Evolutionary conservation across 2,888 invertebrate genomes (phyloP).

Genomic region (Ophion costatus): DNA sequence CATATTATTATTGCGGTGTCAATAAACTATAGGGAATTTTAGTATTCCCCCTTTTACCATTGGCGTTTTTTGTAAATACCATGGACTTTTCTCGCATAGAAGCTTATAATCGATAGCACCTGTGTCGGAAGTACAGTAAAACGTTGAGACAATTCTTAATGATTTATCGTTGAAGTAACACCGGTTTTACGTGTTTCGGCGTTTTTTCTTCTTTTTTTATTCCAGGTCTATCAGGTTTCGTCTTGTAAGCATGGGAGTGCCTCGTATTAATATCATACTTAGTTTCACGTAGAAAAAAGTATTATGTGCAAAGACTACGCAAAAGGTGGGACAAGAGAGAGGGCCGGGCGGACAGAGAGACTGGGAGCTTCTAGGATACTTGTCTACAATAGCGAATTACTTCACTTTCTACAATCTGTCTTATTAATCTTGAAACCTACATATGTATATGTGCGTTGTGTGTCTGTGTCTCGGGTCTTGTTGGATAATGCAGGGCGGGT

Average conservation of each 20-base stretch:
- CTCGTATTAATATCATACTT: constrained; percentile 31
- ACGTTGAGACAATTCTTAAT: constrained; percentile 32
- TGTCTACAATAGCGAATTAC: constrained; percentile 75
- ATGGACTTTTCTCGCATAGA: no score
- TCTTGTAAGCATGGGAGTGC: neutral
- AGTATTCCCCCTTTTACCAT: no score
- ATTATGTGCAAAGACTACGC: neutral
- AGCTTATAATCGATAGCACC: constrained; percentile 23
- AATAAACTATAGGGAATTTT: no score
- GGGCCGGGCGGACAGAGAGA: neutral
- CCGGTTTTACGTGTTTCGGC: constrained; percentile 34
- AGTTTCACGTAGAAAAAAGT: neutral
- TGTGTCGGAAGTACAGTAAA: constrained; percentile 6
- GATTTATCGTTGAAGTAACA: constrained; percentile 29
- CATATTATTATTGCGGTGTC: no score
- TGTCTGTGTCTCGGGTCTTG: constrained; percentile 59
- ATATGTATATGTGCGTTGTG: constrained; percentile 61
- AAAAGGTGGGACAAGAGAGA: constrained; percentile 11
- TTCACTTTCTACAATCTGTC: constrained; percentile 77
- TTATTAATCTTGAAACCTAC: constrained; percentile 78
- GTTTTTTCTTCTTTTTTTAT: neutral
- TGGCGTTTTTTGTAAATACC: no score
- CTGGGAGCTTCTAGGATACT: constrained; percentile 17
- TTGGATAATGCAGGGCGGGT: constrained; percentile 34
- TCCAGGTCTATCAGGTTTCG: neutral